phyloP scores from a whole-genome alignment of 2,797 vertebrate genomes.

The Erithacus rubecula region DNA sequence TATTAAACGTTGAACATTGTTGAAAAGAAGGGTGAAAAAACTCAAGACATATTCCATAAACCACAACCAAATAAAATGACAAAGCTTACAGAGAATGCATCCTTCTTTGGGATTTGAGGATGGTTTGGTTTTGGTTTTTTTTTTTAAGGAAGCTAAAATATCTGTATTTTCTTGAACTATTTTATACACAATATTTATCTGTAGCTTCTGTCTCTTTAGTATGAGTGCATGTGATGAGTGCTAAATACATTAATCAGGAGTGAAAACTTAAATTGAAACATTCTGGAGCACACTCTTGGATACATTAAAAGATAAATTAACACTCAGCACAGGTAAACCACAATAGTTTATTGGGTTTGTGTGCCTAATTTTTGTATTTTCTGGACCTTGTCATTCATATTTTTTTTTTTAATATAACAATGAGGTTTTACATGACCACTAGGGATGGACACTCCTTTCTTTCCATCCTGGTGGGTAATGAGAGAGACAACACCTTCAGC shows the following conservation, averaged over 20 bases:
- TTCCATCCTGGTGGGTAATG: constrained; percentile 75
- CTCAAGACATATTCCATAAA: not conserved
- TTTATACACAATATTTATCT: constrained; percentile 10
- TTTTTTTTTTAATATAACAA: constrained; percentile 65
- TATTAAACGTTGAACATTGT: not conserved
- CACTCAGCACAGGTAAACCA: not conserved
- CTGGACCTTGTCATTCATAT: constrained; percentile 71
- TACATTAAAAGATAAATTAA: not conserved
- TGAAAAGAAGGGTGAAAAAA: not conserved
- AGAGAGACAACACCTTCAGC: constrained; percentile 74
- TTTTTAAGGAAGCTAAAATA: not conserved
- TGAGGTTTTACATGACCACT: constrained; percentile 81
- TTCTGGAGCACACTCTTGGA: not conserved
- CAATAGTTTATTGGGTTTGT: constrained; percentile 5
- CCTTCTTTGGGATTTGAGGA: rapidly evolving
- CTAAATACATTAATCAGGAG: not conserved
- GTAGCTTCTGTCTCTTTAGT: not conserved
- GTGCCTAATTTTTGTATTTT: constrained; percentile 75
- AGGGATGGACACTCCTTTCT: constrained; percentile 68
- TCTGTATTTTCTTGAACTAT: not conserved
- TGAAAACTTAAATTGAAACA: not conserved
- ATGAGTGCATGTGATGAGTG: not conserved
- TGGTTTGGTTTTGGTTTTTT: not conserved
- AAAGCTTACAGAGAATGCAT: not conserved
- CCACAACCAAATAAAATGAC: not conserved